A percentile compares a stretch with the other conserved stretches of the same genome.
Conservation (phyloP, 2,113 vertebrate genomes). For the Antennarius striatus region DNA sequence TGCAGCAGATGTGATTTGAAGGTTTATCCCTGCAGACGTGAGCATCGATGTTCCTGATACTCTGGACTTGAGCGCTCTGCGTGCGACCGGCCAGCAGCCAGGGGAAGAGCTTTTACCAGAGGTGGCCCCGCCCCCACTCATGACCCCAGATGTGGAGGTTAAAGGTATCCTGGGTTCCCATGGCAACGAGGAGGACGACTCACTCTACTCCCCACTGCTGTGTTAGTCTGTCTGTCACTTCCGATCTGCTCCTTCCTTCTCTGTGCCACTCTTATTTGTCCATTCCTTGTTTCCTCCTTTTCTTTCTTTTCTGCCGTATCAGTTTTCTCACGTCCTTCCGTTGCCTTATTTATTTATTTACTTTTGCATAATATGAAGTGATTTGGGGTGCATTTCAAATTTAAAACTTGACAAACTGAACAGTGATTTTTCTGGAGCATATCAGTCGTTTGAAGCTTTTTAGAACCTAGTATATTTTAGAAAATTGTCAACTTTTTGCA, state of each 20-base stretch:
- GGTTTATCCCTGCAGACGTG: slow-evolving; percentile 81
- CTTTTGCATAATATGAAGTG: slow-evolving; percentile 13
- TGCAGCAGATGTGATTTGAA: neutral
- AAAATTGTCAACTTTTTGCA: neutral
- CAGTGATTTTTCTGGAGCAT: too few relatives aligned
- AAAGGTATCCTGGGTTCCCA: slow-evolving; percentile 99
- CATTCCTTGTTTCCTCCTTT: slow-evolving; percentile 24
- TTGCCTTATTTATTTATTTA: slow-evolving; percentile 48
- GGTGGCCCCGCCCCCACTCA: slow-evolving; percentile 92
- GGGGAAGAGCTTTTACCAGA: slow-evolving; percentile 98
- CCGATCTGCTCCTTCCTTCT: slow-evolving; percentile 66
- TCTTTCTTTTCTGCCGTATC: slow-evolving; percentile 55
- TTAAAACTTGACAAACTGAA: neutral
- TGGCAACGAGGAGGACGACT: slow-evolving; percentile 99
- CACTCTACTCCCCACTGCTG: slow-evolving; percentile 99
- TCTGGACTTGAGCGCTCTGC: slow-evolving; percentile 90
- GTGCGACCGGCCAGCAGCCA: slow-evolving; percentile 89
- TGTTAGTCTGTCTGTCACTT: slow-evolving; percentile 97
- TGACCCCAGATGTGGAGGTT: slow-evolving; percentile 98
- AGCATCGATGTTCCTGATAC: slow-evolving; percentile 97
- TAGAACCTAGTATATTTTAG: too few relatives aligned
- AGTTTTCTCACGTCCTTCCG: slow-evolving; percentile 43
- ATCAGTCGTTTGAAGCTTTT: neutral
- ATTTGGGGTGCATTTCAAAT: slow-evolving; percentile 13
- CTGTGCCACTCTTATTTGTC: slow-evolving; percentile 16